phyloP scores from a whole-genome alignment of 2,113 vertebrate species.

The Tachycineta bicolor region DNA sequence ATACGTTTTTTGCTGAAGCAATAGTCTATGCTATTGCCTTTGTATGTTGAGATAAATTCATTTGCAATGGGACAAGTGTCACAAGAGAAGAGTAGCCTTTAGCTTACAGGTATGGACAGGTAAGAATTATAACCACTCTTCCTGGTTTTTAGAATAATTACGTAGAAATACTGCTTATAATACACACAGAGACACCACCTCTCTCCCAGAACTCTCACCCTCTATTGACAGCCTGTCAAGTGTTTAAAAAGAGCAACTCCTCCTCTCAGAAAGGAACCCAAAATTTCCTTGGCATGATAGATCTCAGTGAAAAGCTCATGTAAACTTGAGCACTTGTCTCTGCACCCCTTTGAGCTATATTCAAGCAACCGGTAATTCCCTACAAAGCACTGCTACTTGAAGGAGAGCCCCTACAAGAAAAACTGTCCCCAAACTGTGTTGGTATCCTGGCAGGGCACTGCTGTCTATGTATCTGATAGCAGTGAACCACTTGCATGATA shows the following conservation, averaged over 20 bases:
- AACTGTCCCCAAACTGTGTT: background rate
- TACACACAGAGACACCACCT: background rate
- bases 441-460: background rate
- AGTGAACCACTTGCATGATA: background rate
- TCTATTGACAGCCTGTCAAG: background rate
- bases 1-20: background rate
- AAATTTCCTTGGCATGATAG: background rate
- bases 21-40: background rate
- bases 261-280: background rate
- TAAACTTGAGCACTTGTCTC: background rate
- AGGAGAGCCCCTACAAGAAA: background rate
- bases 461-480: background rate
- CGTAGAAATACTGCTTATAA: background rate
- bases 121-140: background rate
- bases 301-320: background rate
- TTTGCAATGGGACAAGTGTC: background rate
- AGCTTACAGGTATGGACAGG: background rate
- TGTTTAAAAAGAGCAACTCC: background rate
- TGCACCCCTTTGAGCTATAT: background rate
- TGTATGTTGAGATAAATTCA: background rate
- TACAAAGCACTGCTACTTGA: background rate
- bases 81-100: background rate
- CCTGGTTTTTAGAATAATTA: background rate
- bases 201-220: background rate
- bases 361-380: background rate